These are phyloP conservation scores for Indri indri DNA, from an alignment of 2,113 vertebrate genomes.

Conservation along the genomic window DNA sequence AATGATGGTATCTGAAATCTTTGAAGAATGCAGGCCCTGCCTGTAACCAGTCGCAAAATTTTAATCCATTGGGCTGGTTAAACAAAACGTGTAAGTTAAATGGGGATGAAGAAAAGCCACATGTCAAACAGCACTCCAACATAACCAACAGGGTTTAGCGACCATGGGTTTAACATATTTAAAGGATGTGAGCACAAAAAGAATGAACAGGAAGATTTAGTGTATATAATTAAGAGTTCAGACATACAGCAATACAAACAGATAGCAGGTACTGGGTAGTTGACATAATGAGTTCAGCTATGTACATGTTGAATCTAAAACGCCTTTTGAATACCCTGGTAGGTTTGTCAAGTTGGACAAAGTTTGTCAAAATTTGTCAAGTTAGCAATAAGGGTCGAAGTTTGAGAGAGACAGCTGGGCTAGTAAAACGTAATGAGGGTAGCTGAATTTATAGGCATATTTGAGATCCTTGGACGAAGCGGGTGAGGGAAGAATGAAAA, in stretches of 20 bases:
- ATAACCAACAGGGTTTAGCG: neutral
- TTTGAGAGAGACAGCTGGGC: neutral
- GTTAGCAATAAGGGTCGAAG: neutral
- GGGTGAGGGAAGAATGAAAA: neutral
- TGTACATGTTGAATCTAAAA: neutral
- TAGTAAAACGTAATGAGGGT: neutral
- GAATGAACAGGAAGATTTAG: neutral
- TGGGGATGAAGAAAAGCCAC: slow-evolving; percentile 15
- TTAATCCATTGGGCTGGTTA: neutral
- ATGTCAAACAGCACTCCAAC: neutral
- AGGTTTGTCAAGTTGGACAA: neutral
- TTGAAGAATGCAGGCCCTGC: neutral
- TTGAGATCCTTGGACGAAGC: neutral
- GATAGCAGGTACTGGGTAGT: neutral
- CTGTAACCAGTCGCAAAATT: slow-evolving; percentile 25
- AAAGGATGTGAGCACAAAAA: neutral
- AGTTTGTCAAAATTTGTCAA: neutral
- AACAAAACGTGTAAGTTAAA: slow-evolving; percentile 28
- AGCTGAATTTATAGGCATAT: neutral
- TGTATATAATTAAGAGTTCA: neutral
- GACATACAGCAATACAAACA: neutral
- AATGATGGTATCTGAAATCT: neutral
- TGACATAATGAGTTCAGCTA: neutral
- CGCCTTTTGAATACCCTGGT: neutral
- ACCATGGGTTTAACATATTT: neutral